phyloP scores from a whole-genome alignment of 92 coral and sea anemone species.

The Umimayanthus chanpuru region DNA sequence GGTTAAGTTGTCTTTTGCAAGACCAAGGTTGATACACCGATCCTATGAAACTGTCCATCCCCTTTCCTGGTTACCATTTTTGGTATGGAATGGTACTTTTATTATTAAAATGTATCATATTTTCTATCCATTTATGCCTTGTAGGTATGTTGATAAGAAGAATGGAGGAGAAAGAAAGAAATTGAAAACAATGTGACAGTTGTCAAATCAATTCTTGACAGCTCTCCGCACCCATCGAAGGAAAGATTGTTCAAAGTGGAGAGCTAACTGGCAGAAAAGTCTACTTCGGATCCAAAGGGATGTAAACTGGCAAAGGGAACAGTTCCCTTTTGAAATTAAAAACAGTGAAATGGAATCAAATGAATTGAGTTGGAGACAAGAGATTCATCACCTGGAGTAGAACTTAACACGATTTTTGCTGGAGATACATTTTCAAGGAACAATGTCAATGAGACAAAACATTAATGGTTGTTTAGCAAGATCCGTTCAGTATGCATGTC shows the following conservation, averaged over 20 bases:
- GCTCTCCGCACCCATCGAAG: background rate
- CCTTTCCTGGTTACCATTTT: background rate
- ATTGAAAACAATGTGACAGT: background rate
- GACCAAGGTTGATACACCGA: background rate
- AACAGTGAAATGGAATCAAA: background rate
- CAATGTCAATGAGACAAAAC: background rate
- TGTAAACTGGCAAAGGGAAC: background rate
- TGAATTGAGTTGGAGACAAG: background rate
- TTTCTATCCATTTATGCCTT: background rate
- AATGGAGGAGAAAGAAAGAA: constrained; percentile 10
- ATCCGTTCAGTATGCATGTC: background rate
- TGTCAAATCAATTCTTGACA: background rate
- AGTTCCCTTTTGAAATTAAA: background rate
- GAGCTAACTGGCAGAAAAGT: background rate
- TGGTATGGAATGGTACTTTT: background rate
- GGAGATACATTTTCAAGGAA: background rate
- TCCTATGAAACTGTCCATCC: background rate
- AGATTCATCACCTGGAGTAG: background rate
- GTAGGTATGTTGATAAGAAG: constrained; percentile 22
- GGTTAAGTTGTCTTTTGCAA: background rate
- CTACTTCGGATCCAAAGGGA: background rate
- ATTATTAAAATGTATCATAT: background rate
- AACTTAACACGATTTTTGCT: background rate
- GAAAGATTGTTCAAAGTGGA: background rate
- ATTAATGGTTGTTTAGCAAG: too few species aligned